Base-by-base conservation (phyloP, 53 echinoderm and acorn worm species). In the Paelopatides confundens region DNA sequence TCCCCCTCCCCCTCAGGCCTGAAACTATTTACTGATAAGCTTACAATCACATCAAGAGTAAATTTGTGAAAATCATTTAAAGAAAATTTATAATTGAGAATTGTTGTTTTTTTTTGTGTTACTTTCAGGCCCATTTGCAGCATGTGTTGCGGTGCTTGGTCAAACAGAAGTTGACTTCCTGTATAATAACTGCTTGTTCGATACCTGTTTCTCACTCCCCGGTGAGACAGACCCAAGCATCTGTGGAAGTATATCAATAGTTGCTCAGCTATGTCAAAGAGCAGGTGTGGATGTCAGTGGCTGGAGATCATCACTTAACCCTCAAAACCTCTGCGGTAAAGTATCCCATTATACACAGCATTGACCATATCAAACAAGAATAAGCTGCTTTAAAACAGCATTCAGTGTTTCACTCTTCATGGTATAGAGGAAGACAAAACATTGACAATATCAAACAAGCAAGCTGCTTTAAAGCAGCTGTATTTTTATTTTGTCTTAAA, bases 101-200 rank as follows among this genome's bases (percentile, higher is more conserved):
- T 43, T 43, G 8, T 43, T 43, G 43, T 43, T 10, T 43, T 4
- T 0, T 12, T 17, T 31, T 50, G 13, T 54, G 12, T 51, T 26
- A 28, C 29, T 79, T 53, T 51, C 79, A 79, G 79, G 54, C 29
- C 77, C 54, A 48, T 33, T 79, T 18, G 50, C 10, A 11, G 18
- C 2, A 0, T 79, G 79, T 18, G 0, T 0, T 26, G 12, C 3
- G 18, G 32, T 3, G 0, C 49, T 79, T 24, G 11, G 33, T 50
- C 28, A 13, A 31, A 53, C 3, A 1, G 79, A 79, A 49, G 31
- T 17, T 1, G 2, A 3, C 21, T 17, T 21, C n/a, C 21, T 58
- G 58, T 79, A 4, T n/a, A 31, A 51, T 7, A 79, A 51, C 33
- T 79, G 79, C 32, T 4, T 79, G 27, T 53, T 3, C 21, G 79